Percentiles rank a stretch among this genome's conserved stretches.
phyloP scores from a whole-genome alignment of 1,140 invertebrate species.

The Solenopsis fugax region DNA sequence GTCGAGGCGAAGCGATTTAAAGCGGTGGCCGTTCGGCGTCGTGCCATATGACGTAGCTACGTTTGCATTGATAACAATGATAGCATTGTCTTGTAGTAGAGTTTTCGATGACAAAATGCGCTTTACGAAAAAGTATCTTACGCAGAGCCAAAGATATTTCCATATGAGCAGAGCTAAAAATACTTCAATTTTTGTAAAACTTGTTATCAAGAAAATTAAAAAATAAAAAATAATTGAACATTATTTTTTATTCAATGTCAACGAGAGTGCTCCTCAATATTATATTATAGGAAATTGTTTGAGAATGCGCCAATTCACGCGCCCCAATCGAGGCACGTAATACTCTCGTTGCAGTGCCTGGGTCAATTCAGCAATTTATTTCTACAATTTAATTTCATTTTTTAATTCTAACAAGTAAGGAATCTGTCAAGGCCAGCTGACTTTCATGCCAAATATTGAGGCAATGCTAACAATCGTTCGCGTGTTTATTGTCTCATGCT shows the following conservation, averaged over 20 bases:
- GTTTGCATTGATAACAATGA: constrained; percentile 79
- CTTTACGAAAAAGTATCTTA: constrained; percentile 20
- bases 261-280: background rate
- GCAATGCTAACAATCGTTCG: too few relatives aligned
- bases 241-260: background rate
- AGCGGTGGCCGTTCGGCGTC: constrained; percentile 60
- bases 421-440: too few relatives aligned
- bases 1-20: constrained; percentile 70
- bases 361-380: too few relatives aligned
- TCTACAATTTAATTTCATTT: too few relatives aligned
- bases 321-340: too few relatives aligned
- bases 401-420: too few relatives aligned
- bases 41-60: constrained; percentile 58
- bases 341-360: too few relatives aligned
- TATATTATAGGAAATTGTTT: background rate
- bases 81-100: constrained; percentile 77
- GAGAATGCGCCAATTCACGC: too few relatives aligned
- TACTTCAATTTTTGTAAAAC: background rate
- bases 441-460: too few relatives aligned
- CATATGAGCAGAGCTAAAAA: background rate
- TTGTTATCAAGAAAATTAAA: background rate
- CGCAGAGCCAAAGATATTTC: background rate
- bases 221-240: background rate
- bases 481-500: too few relatives aligned
- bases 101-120: constrained; percentile 58